Evolutionary conservation across 2,888 invertebrate species (phyloP).

Genomic region (Xestoiulus laeticollis): DNA sequence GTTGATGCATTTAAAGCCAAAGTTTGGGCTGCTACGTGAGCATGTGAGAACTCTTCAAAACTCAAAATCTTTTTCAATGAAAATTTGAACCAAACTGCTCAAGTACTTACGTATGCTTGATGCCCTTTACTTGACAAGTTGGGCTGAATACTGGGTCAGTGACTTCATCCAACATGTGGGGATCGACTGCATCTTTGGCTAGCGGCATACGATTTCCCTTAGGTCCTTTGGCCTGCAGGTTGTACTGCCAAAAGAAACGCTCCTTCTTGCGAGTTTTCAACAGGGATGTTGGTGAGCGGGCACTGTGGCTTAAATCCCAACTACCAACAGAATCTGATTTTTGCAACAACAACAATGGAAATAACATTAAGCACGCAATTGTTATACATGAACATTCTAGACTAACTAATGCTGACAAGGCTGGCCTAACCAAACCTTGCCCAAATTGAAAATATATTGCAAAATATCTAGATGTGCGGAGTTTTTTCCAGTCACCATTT

Average conservation of each 20-base stretch:
- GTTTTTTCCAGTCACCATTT: too few relatives aligned
- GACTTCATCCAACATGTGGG: constrained; percentile 86
- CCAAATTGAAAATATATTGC: too few relatives aligned
- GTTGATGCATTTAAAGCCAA: background rate
- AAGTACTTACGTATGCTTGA: constrained; percentile 77
- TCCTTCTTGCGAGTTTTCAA: constrained; percentile 73
- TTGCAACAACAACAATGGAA: background rate
- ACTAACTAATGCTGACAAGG: too few relatives aligned
- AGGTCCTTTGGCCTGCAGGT: constrained; percentile 97
- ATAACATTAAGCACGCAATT: too few relatives aligned
- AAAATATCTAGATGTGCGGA: too few relatives aligned
- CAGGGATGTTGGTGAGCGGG: constrained; percentile 57
- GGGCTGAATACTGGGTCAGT: constrained; percentile 98
- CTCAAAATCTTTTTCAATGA: background rate
- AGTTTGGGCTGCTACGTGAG: background rate
- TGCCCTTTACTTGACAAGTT: constrained; percentile 86
- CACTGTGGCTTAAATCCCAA: constrained; percentile 60
- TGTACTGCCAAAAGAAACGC: constrained; percentile 97
- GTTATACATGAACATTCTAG: too few relatives aligned
- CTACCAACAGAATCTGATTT: constrained; percentile 61
- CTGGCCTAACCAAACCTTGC: too few relatives aligned
- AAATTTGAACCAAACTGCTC: background rate
- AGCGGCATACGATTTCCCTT: constrained; percentile 90
- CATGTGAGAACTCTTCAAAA: background rate
- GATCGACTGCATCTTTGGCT: constrained; percentile 82